These are phyloP conservation scores for Steinernema scapterisci DNA, from an alignment of 2,888 invertebrate genomes.

Conservation along the genomic window DNA sequence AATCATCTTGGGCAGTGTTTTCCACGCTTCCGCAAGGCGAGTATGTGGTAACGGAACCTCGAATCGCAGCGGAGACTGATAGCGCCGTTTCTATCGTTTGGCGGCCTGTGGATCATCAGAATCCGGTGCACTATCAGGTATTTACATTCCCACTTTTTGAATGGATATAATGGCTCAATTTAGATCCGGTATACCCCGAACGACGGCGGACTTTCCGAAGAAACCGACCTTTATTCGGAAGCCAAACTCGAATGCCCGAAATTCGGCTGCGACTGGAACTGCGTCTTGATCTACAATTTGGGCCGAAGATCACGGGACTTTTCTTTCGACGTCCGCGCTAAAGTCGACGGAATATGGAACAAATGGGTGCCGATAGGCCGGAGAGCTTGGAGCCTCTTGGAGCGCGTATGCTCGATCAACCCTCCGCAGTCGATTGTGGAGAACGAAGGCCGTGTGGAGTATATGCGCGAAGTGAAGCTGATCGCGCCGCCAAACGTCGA, in stretches of 20 bases:
- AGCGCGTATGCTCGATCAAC: slow-evolving; percentile 53
- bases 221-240: background rate
- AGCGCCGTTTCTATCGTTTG: slow-evolving; percentile 54
- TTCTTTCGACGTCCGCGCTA: slow-evolving; percentile 47
- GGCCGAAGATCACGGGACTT: slow-evolving; percentile 49
- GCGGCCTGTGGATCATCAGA: slow-evolving; percentile 48
- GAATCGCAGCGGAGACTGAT: slow-evolving; percentile 55
- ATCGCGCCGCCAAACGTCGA: background rate
- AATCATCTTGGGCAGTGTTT: slow-evolving; percentile 52
- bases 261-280: slow-evolving; percentile 55
- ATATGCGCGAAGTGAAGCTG: slow-evolving; percentile 33
- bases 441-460: slow-evolving; percentile 45
- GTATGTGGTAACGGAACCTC: slow-evolving; percentile 50
- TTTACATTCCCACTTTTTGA: background rate
- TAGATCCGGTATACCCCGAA: slow-evolving; percentile 51
- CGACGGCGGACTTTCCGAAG: slow-evolving; percentile 37
- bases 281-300: slow-evolving; percentile 51
- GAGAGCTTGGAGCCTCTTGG: slow-evolving; percentile 55
- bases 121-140: slow-evolving; percentile 51
- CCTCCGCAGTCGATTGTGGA: slow-evolving; percentile 48
- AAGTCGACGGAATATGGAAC: slow-evolving; percentile 56
- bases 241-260: slow-evolving; percentile 44
- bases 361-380: slow-evolving; percentile 49
- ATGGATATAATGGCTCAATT: background rate
- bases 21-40: slow-evolving; percentile 49